Evolutionary conservation across 2,113 vertebrate genomes (phyloP).

Genomic region (Tachysurus fulvidraco): DNA sequence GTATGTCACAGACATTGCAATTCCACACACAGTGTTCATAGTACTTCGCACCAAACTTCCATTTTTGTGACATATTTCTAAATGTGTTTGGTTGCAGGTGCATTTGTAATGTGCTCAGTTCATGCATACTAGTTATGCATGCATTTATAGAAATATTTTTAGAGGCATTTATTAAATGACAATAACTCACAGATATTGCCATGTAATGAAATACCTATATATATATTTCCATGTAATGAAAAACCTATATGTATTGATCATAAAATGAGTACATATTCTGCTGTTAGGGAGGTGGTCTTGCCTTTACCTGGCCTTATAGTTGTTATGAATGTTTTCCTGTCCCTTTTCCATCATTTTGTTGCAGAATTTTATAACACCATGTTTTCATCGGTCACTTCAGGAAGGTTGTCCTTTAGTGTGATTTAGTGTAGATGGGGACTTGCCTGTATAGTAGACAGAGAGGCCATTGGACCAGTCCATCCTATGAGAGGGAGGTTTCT

Average conservation of each 20-base stretch:
- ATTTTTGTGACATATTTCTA: too few species aligned
- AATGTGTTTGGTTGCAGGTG: not conserved
- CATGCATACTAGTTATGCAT: too few species aligned
- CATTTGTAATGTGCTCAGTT: not conserved
- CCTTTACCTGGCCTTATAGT: not conserved
- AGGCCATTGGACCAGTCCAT: not conserved
- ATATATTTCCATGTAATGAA: too few species aligned
- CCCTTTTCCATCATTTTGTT: not conserved
- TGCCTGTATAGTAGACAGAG: not conserved
- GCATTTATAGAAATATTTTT: not conserved
- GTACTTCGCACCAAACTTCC: not conserved
- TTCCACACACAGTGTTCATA: not conserved
- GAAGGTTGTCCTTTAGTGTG: not conserved
- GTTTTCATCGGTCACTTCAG: not conserved
- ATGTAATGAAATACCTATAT: too few species aligned
- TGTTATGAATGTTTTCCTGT: not conserved
- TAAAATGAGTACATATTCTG: not conserved
- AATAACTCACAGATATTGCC: not conserved
- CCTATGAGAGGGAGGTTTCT: not conserved
- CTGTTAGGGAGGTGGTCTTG: not conserved
- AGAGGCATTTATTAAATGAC: not conserved
- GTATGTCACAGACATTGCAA: not conserved
- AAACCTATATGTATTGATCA: too few species aligned
- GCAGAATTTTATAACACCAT: not conserved
- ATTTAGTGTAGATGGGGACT: not conserved